Conservation (phyloP, 1,140 invertebrate species). For the Platyura marginata region DNA sequence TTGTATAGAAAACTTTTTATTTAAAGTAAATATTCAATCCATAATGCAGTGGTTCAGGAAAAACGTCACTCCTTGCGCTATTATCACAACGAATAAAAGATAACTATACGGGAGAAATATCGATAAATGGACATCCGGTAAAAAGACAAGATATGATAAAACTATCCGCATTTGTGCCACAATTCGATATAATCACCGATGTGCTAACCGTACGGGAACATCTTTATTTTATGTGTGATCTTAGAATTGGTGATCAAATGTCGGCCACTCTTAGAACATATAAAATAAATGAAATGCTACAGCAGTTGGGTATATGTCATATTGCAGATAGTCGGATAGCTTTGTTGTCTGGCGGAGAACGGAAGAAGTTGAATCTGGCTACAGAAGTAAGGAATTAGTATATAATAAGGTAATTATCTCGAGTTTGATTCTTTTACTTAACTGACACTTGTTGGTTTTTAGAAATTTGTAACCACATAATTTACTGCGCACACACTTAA, state of each 20-base stretch:
- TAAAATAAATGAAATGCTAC: constrained; percentile 26
- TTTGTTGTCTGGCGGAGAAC: constrained; percentile 66
- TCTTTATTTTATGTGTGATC: constrained; percentile 49
- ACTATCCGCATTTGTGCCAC: constrained; percentile 54
- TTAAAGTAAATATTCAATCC: too few relatives aligned
- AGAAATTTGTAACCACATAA: too few relatives aligned
- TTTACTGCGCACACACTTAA: too few relatives aligned
- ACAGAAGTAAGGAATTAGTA: constrained; percentile 63
- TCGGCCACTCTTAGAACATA: constrained; percentile 22
- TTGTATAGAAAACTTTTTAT: too few relatives aligned
- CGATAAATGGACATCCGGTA: constrained; percentile 43
- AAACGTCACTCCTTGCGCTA: constrained; percentile 47
- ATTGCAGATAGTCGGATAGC: constrained; percentile 45
- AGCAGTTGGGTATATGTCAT: constrained; percentile 44
- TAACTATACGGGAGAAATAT: constrained; percentile 36
- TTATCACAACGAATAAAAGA: constrained; percentile 44
- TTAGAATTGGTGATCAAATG: constrained; percentile 32
- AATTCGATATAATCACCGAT: constrained; percentile 46
- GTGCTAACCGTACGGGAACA: constrained; percentile 50
- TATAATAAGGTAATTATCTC: too few relatives aligned
- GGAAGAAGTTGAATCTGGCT: constrained; percentile 67
- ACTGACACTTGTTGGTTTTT: too few relatives aligned
- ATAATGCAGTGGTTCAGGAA: constrained; percentile 52
- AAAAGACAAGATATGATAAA: constrained; percentile 38
- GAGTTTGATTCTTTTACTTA: too few relatives aligned